Conservation (phyloP, 2,113 vertebrate genomes). For the Corythoichthys intestinalis region DNA sequence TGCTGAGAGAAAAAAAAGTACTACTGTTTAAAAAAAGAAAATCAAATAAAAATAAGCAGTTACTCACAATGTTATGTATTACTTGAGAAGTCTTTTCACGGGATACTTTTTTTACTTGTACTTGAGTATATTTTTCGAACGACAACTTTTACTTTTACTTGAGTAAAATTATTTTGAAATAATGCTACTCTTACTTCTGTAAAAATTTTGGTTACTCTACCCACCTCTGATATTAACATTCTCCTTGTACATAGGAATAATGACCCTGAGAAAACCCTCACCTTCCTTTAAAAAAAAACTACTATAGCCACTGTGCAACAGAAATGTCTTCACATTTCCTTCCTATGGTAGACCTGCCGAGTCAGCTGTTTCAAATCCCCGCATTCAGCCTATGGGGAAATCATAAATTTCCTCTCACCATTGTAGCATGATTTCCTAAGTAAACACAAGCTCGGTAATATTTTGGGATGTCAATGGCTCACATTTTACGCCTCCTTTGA, state of each 20-base stretch:
- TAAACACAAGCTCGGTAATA: background rate
- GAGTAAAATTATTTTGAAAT: too few species aligned
- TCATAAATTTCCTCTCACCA: background rate
- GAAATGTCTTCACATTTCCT: slow-evolving; percentile 34
- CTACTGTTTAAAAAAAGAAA: too few species aligned
- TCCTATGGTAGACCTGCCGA: slow-evolving; percentile 24
- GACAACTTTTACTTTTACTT: too few species aligned
- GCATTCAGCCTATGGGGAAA: background rate
- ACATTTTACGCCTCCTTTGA: background rate
- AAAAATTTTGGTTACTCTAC: too few species aligned
- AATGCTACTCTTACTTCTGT: too few species aligned
- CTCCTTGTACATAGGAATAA: background rate
- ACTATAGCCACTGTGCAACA: background rate
- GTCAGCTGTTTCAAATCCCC: slow-evolving; percentile 34
- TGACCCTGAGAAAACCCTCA: background rate
- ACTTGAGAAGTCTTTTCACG: too few species aligned
- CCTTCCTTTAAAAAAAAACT: slow-evolving; percentile 15
- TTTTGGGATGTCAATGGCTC: background rate
- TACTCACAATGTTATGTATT: too few species aligned
- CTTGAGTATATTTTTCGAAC: too few species aligned
- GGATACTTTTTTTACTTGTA: too few species aligned
- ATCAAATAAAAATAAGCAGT: too few species aligned
- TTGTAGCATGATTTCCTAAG: slow-evolving; percentile 3
- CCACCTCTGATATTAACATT: background rate
- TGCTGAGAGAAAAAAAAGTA: too few species aligned